Evolutionary conservation across 23 tunicate species (phyloP).

Genomic region (Diplosoma virens): DNA sequence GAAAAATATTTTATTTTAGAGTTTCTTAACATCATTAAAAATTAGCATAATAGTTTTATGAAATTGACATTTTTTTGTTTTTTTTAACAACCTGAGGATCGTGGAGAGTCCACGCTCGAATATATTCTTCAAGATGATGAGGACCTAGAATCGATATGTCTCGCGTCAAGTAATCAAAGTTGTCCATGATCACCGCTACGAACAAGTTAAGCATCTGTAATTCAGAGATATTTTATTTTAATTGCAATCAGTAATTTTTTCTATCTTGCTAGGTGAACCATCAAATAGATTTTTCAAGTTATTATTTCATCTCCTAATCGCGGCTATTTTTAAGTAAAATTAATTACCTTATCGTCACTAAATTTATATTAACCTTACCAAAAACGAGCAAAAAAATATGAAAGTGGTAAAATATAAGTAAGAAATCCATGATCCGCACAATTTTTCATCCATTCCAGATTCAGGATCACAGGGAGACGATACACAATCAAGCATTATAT

Average conservation of each 20-base stretch:
- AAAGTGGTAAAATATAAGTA: conserved; percentile 94
- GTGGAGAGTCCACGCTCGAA: conserved; percentile 93
- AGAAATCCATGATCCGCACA: conserved; percentile 76
- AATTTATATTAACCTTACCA: conserved; percentile 35
- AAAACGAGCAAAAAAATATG: conserved; percentile 90
- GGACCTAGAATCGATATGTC: conserved; percentile 97
- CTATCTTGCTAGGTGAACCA: too few species aligned
- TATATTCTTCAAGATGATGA: conserved; percentile 92
- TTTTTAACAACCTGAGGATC: conserved; percentile 96
- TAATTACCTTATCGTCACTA: too few species aligned
- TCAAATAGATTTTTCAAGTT: too few species aligned
- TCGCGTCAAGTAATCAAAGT: conserved; percentile 92
- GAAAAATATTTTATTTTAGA: too few species aligned
- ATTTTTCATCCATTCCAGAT: conserved; percentile 19
- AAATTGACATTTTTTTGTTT: too few species aligned
- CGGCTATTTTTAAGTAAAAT: too few species aligned
- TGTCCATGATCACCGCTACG: conserved; percentile 98
- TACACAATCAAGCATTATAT: conserved; percentile 87
- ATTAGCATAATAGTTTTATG: too few species aligned
- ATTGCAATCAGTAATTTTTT: too few species aligned
- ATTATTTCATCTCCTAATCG: too few species aligned
- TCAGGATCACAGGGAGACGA: conserved; percentile 80
- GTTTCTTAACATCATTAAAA: too few species aligned
- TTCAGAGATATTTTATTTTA: too few species aligned
- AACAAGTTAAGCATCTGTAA: conserved; percentile 93